Evolutionary conservation across 2,113 vertebrate species (phyloP).

Genomic region (Diphyllodes magnificus): DNA sequence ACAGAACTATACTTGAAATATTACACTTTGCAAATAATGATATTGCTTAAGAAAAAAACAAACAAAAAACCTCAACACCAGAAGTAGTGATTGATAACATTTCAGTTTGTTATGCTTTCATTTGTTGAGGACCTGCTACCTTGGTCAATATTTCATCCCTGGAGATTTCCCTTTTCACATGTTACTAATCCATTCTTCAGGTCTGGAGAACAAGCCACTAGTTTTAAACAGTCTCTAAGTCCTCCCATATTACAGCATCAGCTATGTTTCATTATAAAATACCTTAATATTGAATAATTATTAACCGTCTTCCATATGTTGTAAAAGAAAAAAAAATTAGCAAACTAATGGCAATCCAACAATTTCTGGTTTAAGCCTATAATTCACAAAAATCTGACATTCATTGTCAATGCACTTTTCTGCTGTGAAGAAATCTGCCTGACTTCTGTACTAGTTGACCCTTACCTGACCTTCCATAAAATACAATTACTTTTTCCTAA

Average conservation of each 20-base stretch:
- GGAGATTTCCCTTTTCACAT: constrained; percentile 2
- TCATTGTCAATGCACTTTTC: background rate
- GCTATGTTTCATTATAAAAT: background rate
- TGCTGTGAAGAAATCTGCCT: background rate
- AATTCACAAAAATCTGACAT: background rate
- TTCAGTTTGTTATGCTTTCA: constrained; percentile 1
- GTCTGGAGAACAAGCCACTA: background rate
- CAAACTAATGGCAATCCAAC: background rate
- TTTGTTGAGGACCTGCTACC: background rate
- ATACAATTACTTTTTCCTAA: background rate
- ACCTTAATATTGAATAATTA: constrained; percentile 17
- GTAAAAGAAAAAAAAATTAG: constrained; percentile 13
- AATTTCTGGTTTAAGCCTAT: constrained; percentile 14
- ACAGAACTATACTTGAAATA: background rate
- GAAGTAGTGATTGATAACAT: constrained; percentile 21
- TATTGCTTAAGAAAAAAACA: background rate
- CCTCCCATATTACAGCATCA: background rate
- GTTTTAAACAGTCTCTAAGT: constrained; percentile 5
- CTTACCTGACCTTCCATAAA: background rate
- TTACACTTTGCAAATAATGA: background rate
- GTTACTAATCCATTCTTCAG: constrained; percentile 4
- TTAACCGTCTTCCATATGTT: background rate
- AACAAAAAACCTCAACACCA: background rate
- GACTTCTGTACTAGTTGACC: background rate
- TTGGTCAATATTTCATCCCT: constrained; percentile 34